phyloP scores from a whole-genome alignment of 2,888 invertebrate genomes.

The Perdita meconis region DNA sequence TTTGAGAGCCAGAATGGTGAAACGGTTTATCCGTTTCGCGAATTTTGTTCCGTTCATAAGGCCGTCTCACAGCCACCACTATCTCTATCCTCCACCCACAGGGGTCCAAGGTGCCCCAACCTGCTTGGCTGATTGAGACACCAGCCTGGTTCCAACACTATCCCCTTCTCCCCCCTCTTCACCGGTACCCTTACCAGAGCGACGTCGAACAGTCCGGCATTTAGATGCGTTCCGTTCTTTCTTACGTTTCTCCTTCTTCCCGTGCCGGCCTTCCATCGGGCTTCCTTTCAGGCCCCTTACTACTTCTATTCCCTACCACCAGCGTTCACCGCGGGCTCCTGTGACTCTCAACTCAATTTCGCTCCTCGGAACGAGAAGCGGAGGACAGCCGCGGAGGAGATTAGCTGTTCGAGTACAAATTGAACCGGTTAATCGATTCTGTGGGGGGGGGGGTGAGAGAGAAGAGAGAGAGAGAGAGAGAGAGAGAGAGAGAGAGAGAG shows the following conservation, averaged over 20 bases:
- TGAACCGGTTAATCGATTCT: conserved; percentile 49
- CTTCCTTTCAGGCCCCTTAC: conserved; percentile 57
- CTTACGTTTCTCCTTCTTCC: conserved; percentile 57
- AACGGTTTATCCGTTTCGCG: neutral
- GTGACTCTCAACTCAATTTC: conserved; percentile 55
- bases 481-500: too few relatives aligned
- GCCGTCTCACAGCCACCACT: conserved; percentile 41
- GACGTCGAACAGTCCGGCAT: conserved; percentile 69
- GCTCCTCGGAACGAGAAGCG: conserved; percentile 11
- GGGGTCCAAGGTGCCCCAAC: conserved; percentile 80
- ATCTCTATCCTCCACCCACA: conserved; percentile 70
- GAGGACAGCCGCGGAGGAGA: conserved; percentile 25
- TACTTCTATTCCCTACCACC: conserved; percentile 56
- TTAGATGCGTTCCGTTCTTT: conserved; percentile 67
- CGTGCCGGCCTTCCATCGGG: conserved; percentile 47
- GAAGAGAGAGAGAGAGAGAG: too few relatives aligned
- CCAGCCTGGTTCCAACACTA: conserved; percentile 79
- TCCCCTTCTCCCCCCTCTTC: conserved; percentile 64
- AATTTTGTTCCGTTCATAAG: neutral
- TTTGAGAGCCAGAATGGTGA: too few relatives aligned
- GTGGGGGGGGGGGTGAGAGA: too few relatives aligned
- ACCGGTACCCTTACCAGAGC: conserved; percentile 40
- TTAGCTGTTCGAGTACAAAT: conserved; percentile 51
- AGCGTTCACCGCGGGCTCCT: conserved; percentile 40
- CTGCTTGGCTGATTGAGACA: conserved; percentile 83